These are phyloP conservation scores for Aphis craccivora DNA, from an alignment of 1,140 invertebrate genomes.

Conservation along the genomic window DNA sequence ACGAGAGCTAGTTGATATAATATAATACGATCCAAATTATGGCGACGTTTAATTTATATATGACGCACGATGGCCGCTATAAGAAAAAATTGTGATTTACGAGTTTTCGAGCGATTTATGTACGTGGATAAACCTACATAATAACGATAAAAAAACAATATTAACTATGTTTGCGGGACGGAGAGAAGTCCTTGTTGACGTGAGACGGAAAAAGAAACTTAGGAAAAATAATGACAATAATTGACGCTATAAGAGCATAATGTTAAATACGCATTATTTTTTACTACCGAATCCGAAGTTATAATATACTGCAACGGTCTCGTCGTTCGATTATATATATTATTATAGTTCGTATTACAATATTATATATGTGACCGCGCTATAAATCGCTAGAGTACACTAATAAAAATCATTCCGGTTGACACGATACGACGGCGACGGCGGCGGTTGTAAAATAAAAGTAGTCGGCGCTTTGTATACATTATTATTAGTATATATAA, in stretches of 20 bases:
- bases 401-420: conserved; percentile 11
- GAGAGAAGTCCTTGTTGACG: not conserved
- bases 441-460: conserved; percentile 12
- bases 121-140: not conserved
- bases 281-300: not conserved
- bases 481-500: not conserved
- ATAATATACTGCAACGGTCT: not conserved
- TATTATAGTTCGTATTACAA: not conserved
- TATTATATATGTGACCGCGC: not conserved
- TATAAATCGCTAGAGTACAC: not conserved
- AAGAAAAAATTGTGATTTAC: not conserved
- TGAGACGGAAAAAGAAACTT: not conserved
- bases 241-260: not conserved
- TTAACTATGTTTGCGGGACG: not conserved
- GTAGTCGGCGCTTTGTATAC: not conserved
- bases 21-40: not conserved
- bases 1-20: not conserved
- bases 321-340: not conserved
- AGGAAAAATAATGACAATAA: not conserved
- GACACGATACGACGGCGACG: not conserved
- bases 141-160: not conserved
- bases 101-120: not conserved
- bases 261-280: not conserved
- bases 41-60: not conserved
- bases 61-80: not conserved